Base-by-base conservation (phyloP, 2,888 invertebrate species). In the Megamerina dolium region DNA sequence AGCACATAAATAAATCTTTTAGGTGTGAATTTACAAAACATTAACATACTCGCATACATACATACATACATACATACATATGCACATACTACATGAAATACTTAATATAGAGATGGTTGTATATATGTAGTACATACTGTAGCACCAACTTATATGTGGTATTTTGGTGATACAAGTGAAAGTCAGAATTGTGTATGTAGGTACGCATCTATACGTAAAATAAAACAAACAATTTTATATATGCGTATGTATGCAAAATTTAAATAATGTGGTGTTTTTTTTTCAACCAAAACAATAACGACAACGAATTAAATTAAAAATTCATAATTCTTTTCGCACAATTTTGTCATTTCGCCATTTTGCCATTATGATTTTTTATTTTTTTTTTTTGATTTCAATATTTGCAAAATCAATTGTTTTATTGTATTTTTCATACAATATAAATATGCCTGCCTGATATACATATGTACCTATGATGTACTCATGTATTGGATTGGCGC, bases 1-100 rank as follows among this genome's bases (percentile, higher is more conserved):
- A 45, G 18, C 42, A 36, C 43, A 42, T 48, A 45, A 48, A 48
- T 45, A 48, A 48, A 48, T 42, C 44, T 42, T 42, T 35, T 10
- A 48, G 40, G 45, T 48, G 48, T 45, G 48, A 48, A 48, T 42
- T 42, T 38, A 8, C 6, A 23, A 23, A 23, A 8, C 10, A 8
- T 8, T n/a, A n/a, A n/a, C 14, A 23, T 23, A 36, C 26, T 23
- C 23, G 23, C 23, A 19, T n/a, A 17, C 12, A 30, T 19, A 29
- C 26, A 31, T 32, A 23, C 5, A 17, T 21, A 21, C 17, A 32
- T 23, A 31, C 23, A 21, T 3, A 13, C 6, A 12, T 10, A 20
- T 2, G 18, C 13, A 10, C n/a, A n/a, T n/a, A n/a, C n/a, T n/a
- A n/a, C n/a, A n/a, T n/a, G n/a, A n/a, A n/a, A n/a, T n/a, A n/a